These are phyloP conservation scores for Denticeps clupeoides DNA, from an alignment of 2,797 vertebrate genomes.

Conservation along the genomic window DNA sequence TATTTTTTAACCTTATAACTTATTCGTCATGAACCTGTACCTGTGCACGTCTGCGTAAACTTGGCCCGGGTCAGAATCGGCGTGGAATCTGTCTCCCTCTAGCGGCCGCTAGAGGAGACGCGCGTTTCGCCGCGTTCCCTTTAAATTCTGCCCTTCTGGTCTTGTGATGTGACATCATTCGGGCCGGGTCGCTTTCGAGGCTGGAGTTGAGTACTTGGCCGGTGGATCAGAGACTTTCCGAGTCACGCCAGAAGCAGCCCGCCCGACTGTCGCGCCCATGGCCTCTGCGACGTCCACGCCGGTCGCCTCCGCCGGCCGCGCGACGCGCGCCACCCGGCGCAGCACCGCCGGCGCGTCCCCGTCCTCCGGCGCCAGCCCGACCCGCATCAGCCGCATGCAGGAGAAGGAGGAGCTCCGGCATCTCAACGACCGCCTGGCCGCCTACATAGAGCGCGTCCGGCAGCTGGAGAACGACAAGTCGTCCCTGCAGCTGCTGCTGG, in stretches of 20 bases:
- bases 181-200: conserved; percentile 10
- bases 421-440: conserved; percentile 71
- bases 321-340: conserved; percentile 30
- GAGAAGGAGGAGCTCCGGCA: conserved; percentile 64
- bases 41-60: too few species aligned
- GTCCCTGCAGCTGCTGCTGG: conserved; percentile 46
- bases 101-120: too few species aligned
- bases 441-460: conserved; percentile 62
- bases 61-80: too few species aligned
- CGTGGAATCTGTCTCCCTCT: too few species aligned
- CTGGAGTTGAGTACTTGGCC: too few species aligned
- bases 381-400: conserved; percentile 50
- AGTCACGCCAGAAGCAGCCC: background rate
- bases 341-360: conserved; percentile 18
- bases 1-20: too few species aligned
- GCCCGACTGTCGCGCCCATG: conserved; percentile 22
- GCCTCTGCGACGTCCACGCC: conserved; percentile 47
- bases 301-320: conserved; percentile 31
- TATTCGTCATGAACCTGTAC: too few species aligned
- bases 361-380: conserved; percentile 41
- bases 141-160: conserved; percentile 20
- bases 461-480: conserved; percentile 57
- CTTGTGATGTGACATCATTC: conserved; percentile 39
- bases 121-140: conserved; percentile 15
- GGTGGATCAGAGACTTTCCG: background rate